Conservation (phyloP, 1,140 invertebrate species). For the Lepidurus couesii region DNA sequence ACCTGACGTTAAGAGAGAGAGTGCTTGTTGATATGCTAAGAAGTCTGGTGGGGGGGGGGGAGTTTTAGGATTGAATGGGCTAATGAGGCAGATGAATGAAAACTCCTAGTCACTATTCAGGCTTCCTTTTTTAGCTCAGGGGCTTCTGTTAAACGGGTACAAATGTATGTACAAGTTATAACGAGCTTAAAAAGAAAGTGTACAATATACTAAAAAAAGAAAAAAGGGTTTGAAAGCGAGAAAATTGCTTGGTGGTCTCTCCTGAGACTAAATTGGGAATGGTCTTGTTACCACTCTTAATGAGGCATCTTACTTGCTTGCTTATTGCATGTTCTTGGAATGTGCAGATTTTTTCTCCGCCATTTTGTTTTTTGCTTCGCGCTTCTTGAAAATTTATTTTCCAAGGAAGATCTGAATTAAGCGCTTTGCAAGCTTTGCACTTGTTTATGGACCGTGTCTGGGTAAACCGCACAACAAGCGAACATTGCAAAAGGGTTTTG, state of each 20-base stretch:
- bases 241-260: too few relatives aligned
- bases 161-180: not conserved
- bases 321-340: not conserved
- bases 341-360: too few relatives aligned
- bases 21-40: not conserved
- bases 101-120: not conserved
- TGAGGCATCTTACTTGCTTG: not conserved
- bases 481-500: not conserved
- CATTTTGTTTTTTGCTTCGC: too few relatives aligned
- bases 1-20: not conserved
- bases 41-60: not conserved
- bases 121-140: not conserved
- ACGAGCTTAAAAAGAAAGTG: not conserved
- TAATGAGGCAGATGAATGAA: slow-evolving; percentile 18
- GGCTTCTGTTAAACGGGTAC: not conserved
- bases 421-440: too few relatives aligned
- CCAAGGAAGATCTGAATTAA: too few relatives aligned
- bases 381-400: too few relatives aligned
- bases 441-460: not conserved
- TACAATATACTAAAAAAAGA: not conserved
- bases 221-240: not conserved
- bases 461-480: not conserved
- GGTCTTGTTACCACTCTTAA: not conserved
- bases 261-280: too few relatives aligned
- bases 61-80: not conserved